Conservation (phyloP, 1,140 invertebrate species). For the Zaprionus vittiger region DNA sequence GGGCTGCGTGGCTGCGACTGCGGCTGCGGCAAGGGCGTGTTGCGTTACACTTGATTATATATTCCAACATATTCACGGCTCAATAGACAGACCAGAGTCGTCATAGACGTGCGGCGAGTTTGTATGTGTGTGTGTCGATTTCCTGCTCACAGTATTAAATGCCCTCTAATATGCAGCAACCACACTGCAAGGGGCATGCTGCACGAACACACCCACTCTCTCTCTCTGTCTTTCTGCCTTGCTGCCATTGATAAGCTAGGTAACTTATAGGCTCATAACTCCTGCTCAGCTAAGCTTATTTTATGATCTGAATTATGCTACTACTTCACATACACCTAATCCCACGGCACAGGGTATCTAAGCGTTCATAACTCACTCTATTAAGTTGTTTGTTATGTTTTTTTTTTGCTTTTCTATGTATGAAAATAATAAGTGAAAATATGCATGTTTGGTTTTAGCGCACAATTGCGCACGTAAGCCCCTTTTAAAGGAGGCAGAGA, state of each 20-base stretch:
- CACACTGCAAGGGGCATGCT: slow-evolving; percentile 12
- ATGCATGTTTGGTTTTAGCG: slow-evolving; percentile 80
- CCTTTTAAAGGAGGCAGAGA: slow-evolving; percentile 12
- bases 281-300: neutral
- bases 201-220: neutral
- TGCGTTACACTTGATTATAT: slow-evolving; percentile 78
- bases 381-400: neutral
- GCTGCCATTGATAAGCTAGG: neutral
- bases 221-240: neutral
- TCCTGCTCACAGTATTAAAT: slow-evolving; percentile 34
- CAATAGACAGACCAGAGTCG: slow-evolving; percentile 63
- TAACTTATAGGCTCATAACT: slow-evolving; percentile 8
- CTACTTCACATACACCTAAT: neutral
- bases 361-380: neutral
- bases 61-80: slow-evolving; percentile 82
- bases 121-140: slow-evolving; percentile 47
- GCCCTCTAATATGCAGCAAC: slow-evolving; percentile 6
- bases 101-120: slow-evolving; percentile 41
- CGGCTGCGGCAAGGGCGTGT: slow-evolving; percentile 41
- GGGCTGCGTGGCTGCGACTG: slow-evolving; percentile 22
- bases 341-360: slow-evolving; percentile 1
- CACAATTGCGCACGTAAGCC: slow-evolving; percentile 69
- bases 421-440: slow-evolving; percentile 80
- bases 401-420: slow-evolving; percentile 54
- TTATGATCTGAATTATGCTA: neutral